Percentiles rank a stretch among this genome's conserved stretches.
Evolutionary conservation across 2,797 vertebrate genomes (phyloP).

Genomic region (Oryzias sinensis): DNA sequence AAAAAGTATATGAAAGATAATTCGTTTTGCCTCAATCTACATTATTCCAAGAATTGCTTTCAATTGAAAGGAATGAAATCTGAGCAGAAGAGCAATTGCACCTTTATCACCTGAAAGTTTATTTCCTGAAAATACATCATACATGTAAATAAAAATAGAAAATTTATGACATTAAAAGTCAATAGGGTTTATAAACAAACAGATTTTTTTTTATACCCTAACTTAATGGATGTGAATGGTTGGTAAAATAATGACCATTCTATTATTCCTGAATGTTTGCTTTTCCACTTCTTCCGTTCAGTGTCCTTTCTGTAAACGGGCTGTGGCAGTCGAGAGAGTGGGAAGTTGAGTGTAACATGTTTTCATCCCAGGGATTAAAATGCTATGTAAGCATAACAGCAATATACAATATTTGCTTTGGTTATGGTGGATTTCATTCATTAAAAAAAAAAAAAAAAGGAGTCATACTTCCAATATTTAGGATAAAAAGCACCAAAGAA

Average conservation of each 20-base stretch:
- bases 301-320: constrained; percentile 53
- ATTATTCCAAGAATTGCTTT: not conserved
- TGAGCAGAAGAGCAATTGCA: constrained; percentile 71
- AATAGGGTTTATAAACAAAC: constrained; percentile 31
- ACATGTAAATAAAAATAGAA: constrained; percentile 37
- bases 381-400: constrained; percentile 13
- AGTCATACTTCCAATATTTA: constrained; percentile 16
- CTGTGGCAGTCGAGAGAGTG: constrained; percentile 50
- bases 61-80: constrained; percentile 3
- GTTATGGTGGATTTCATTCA: constrained; percentile 35
- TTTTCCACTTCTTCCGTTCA: constrained; percentile 13
- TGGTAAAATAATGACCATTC: constrained; percentile 29
- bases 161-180: constrained; percentile 20
- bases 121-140: constrained; percentile 38
- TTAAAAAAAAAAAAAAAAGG: constrained; percentile 37
- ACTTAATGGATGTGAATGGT: constrained; percentile 32
- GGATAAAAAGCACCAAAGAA: constrained; percentile 10
- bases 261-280: constrained; percentile 20
- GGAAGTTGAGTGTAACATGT: constrained; percentile 14
- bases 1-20: too few relatives aligned
- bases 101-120: constrained; percentile 38
- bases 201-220: constrained; percentile 26
- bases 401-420: constrained; percentile 6
- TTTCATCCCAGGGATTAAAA: constrained; percentile 19
- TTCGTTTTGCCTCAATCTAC: too few relatives aligned